Evolutionary conservation across 2,113 vertebrate species (phyloP).

Genomic region (Leptodactylus fuscus): DNA sequence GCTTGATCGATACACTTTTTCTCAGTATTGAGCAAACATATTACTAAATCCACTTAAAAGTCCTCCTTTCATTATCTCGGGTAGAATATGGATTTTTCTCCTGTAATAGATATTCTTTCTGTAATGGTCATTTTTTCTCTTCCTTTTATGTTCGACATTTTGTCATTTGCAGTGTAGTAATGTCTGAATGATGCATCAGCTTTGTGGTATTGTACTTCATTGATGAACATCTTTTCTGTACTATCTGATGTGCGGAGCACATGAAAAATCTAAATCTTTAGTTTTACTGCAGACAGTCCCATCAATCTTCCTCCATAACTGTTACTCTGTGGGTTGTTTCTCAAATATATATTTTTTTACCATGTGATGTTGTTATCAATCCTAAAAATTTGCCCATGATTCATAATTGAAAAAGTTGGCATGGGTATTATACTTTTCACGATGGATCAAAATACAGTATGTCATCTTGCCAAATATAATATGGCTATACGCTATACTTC

Average conservation of each 20-base stretch:
- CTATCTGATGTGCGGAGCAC: background rate
- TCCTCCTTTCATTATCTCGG: conserved; percentile 26
- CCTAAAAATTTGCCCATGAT: conserved; percentile 13
- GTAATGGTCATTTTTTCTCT: conserved; percentile 44
- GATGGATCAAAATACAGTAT: background rate
- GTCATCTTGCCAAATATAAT: background rate
- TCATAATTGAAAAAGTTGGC: conserved; percentile 12
- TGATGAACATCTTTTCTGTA: conserved; percentile 32
- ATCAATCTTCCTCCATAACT: conserved; percentile 35
- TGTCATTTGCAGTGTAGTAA: conserved; percentile 52
- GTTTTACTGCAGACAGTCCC: conserved; percentile 30
- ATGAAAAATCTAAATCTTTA: conserved; percentile 35
- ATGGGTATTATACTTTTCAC: background rate
- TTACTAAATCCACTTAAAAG: conserved; percentile 46
- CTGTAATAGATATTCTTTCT: conserved; percentile 42
- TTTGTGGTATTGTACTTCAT: conserved; percentile 16
- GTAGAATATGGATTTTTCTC: conserved; percentile 46
- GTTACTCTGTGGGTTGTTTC: background rate
- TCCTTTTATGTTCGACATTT: conserved; percentile 44
- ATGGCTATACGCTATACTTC: background rate
- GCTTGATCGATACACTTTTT: background rate
- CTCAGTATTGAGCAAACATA: background rate
- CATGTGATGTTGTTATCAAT: background rate
- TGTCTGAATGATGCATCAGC: conserved; percentile 38
- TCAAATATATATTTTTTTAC: conserved; percentile 12